These are phyloP conservation scores for Cyclophora albipunctata DNA, from an alignment of 2,888 invertebrate genomes.

Conservation along the genomic window DNA sequence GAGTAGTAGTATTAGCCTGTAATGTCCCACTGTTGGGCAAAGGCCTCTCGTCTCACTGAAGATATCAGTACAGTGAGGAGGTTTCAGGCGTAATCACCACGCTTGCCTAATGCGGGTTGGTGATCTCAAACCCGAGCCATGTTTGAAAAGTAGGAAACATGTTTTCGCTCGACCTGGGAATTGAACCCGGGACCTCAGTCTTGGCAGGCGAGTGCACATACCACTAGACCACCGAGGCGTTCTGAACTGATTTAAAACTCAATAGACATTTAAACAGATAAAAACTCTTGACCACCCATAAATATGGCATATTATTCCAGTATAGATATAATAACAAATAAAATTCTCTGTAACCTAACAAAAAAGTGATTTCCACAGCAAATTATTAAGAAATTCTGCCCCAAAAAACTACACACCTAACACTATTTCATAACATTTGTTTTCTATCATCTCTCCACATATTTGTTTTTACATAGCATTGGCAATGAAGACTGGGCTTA, in stretches of 20 bases:
- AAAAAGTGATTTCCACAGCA: background rate
- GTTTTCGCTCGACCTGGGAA: too few species aligned
- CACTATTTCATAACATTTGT: background rate
- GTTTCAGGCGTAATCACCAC: too few species aligned
- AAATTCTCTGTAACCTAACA: background rate
- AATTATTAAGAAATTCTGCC: background rate
- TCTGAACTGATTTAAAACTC: background rate
- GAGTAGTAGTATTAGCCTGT: too few species aligned
- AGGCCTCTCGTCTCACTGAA: too few species aligned
- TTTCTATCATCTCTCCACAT: slow-evolving; percentile 8
- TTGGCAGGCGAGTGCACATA: too few species aligned
- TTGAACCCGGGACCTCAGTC: too few species aligned
- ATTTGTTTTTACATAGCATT: slow-evolving; percentile 16
- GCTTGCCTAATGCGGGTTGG: too few species aligned
- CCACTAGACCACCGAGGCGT: too few species aligned
- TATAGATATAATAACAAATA: background rate
- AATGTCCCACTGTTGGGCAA: too few species aligned
- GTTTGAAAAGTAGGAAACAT: too few species aligned
- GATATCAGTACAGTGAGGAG: too few species aligned
- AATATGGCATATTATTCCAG: background rate
- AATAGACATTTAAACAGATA: background rate
- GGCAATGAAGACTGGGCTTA: slow-evolving; percentile 32
- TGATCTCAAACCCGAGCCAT: too few species aligned
- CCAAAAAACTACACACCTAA: background rate
- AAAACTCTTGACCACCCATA: background rate